A percentile compares a stretch with the other conserved stretches of the same genome.
Evolutionary conservation across 2,797 vertebrate species (phyloP).

Genomic region (Malurus splendens): DNA sequence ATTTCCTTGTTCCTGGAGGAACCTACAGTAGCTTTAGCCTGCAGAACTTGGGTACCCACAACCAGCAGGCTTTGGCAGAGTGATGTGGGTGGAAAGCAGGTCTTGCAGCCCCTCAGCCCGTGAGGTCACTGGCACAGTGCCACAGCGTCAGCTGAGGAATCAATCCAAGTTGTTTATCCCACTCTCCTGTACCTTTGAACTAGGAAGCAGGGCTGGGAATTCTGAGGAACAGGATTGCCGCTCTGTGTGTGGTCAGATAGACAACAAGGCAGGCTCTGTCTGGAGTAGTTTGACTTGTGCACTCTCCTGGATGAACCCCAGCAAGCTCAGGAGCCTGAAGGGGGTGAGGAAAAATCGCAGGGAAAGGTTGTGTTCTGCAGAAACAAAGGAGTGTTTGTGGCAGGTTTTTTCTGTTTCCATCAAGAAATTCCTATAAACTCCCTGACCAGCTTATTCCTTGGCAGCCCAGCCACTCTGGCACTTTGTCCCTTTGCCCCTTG

Average conservation of each 20-base stretch:
- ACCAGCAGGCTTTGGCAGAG: background rate
- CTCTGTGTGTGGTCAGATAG: background rate
- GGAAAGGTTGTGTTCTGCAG: background rate
- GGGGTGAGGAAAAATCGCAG: background rate
- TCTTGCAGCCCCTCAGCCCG: background rate
- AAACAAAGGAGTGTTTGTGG: background rate
- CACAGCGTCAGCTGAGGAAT: background rate
- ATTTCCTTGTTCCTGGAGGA: background rate
- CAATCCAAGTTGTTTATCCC: background rate
- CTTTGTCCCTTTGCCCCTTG: background rate
- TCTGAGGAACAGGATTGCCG: background rate
- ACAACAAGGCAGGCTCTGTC: conserved; percentile 15
- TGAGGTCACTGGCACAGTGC: background rate
- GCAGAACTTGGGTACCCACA: background rate
- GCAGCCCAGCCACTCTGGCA: background rate
- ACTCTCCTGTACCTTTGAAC: background rate
- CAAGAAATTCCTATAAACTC: background rate
- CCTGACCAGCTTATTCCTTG: background rate
- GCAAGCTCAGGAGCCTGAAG: background rate
- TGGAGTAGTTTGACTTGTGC: background rate
- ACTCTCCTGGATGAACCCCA: background rate
- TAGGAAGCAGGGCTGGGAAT: background rate
- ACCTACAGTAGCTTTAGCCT: background rate
- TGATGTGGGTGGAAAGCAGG: background rate
- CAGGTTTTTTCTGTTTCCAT: background rate